A percentile compares a stretch with the other conserved stretches of the same genome.
phyloP scores from a whole-genome alignment of 2,113 vertebrate genomes.

The human (Homo sapiens) region GRCh38 chr3:95887501-95888000 shows the following conservation, averaged over 20 bases:
- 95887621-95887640: background rate
- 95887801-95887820: background rate
- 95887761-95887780: background rate
- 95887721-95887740: background rate
- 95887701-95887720: background rate
- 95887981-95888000: background rate
- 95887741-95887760: background rate
- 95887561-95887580: background rate
- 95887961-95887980: background rate
- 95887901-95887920: background rate
- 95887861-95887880: background rate
- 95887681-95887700: background rate
- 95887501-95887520: background rate
- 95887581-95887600: background rate
- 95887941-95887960: background rate
- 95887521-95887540: background rate
- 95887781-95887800: background rate
- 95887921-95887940: background rate
- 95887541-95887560: background rate
- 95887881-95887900: background rate
- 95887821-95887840: background rate
- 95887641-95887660: background rate
- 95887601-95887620: background rate
- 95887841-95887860: background rate
- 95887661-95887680: background rate